Evolutionary conservation across 2,797 vertebrate genomes (phyloP).

Genomic region (Lithobates sylvaticus): DNA sequence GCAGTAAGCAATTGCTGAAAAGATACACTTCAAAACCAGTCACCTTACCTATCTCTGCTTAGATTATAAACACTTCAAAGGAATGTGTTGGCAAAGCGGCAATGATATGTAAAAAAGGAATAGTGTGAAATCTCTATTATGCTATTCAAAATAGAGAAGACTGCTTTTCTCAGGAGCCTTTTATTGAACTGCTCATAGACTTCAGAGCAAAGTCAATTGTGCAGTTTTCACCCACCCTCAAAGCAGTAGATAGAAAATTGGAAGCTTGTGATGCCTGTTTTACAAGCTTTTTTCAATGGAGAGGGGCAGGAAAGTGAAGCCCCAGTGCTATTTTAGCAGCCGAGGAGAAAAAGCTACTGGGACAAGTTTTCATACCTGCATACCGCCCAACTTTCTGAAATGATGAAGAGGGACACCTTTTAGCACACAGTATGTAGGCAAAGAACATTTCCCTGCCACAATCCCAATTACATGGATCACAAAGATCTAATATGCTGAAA

Average conservation of each 20-base stretch:
- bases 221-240: background rate
- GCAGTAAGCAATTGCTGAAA: slow-evolving; percentile 68
- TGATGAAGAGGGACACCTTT: too few relatives aligned
- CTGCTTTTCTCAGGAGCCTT: background rate
- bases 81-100: slow-evolving; percentile 8
- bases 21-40: slow-evolving; percentile 70
- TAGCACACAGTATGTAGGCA: too few relatives aligned
- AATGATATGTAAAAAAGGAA: slow-evolving; percentile 32
- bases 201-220: background rate
- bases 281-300: too few relatives aligned
- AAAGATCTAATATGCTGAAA: too few relatives aligned
- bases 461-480: too few relatives aligned
- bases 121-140: slow-evolving; percentile 6
- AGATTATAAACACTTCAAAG: slow-evolving; percentile 39
- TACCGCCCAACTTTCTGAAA: too few relatives aligned
- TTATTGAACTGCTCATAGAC: background rate
- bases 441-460: too few relatives aligned
- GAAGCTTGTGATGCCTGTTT: background rate
- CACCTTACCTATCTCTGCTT: slow-evolving; percentile 24
- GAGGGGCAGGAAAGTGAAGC: too few relatives aligned
- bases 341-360: too few relatives aligned
- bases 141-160: background rate
- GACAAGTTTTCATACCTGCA: too few relatives aligned
- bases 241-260: background rate
- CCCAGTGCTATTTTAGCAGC: too few relatives aligned